Percentiles rank a stretch among this genome's conserved stretches.
phyloP scores from a whole-genome alignment of 2,113 vertebrate species.

The Fulica atra region DNA sequence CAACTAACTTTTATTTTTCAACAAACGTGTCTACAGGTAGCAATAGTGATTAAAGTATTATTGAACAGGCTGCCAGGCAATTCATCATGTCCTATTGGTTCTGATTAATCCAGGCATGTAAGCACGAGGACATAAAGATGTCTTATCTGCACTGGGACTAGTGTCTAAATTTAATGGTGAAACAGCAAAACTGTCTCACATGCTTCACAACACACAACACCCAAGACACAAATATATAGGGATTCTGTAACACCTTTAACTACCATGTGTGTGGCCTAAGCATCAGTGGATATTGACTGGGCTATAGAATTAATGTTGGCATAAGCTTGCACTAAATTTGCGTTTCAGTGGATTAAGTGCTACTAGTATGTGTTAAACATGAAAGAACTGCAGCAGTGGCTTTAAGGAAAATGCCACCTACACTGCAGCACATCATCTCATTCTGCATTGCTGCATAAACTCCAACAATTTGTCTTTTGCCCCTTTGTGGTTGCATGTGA shows the following conservation, averaged over 20 bases:
- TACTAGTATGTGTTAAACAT: neutral
- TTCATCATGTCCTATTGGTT: conserved; percentile 4
- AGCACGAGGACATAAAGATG: conserved; percentile 25
- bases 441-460: neutral
- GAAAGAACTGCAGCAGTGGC: neutral
- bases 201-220: neutral
- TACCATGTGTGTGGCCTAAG: neutral
- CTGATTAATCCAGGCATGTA: neutral
- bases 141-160: neutral
- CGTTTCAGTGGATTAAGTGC: neutral
- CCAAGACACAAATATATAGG: neutral
- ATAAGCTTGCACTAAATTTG: neutral
- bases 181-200: neutral
- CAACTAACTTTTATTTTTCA: conserved; percentile 59
- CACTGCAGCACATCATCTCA: neutral
- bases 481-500: neutral
- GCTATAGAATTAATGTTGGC: neutral
- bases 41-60: conserved; percentile 42
- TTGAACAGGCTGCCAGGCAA: neutral
- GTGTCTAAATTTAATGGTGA: neutral
- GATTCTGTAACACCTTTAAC: neutral
- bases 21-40: conserved; percentile 18
- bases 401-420: neutral
- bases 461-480: neutral
- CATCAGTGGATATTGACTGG: neutral